Evolutionary conservation across 2,888 invertebrate species (phyloP), one percentile per base, ranked within the genome.

Genomic region (Hyppa rectilinea): DNA sequence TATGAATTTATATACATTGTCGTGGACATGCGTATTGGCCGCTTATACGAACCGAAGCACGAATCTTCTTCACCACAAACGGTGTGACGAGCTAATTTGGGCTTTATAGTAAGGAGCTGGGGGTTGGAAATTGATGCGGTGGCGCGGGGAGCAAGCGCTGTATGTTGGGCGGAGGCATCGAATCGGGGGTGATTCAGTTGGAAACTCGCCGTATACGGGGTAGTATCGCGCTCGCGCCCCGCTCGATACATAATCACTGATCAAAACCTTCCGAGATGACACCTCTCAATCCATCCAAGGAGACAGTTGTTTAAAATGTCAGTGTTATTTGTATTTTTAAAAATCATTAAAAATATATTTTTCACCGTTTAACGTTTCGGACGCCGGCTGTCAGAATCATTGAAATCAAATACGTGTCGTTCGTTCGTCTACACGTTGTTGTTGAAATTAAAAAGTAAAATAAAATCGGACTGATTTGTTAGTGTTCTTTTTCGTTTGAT

Each of bases 21-120:
- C 92, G 92, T 95, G 95, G 95, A 95, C 96, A 96, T 96, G 96
- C 96, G 96, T 96, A 95, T 93, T 96, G 94, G 95, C 92, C 92
- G 91, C 93, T 91, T 92, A 90, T 92, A 92, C 92, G 92, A 91
- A 93, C 90, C 91, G 92, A 94, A 93, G 92, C 91, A 93, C 93
- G 93, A 94, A 93, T 93, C 92, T 94, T 92, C 93, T 93, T 93
- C 90, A 92, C 92, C 92, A 91, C 90, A 89, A 88, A 71, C 64
- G 67, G 58, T 66, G 55, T 55, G 59, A 63, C 87, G 83, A 81
- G 71, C 86, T 60, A 92, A 89, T 87, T 84, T 89, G 74, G 75
- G 82, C 91, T 88, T 85, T 93, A 88, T 75, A 17, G 0, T 45
- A 12, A 60, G 20, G 34, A 5, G 0, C 31, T 56, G 76, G 90